Evolutionary conservation across 1,140 invertebrate species (phyloP), one percentile per base, ranked within the genome.

Genomic region (Drosophila truncata): DNA sequence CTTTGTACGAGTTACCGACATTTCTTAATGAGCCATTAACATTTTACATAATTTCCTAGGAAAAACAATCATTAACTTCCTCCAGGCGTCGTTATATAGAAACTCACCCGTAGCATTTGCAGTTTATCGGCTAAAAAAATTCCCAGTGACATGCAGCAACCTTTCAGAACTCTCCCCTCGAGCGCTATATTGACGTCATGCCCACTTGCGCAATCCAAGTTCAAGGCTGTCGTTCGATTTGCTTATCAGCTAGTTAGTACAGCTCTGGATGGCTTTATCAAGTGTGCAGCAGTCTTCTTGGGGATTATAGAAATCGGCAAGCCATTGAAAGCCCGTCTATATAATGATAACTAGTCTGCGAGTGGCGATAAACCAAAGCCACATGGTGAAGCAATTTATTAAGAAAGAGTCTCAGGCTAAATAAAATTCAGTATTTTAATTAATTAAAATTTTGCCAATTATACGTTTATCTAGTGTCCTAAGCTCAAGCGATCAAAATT

Each of bases 141-240:
- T 37, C 23, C n/a, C 23, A n/a, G 8, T 66, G 20, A 67, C 33
- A 33, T 31, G 23, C 20, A 13, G 44, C 13, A 39, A 67, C 42
- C 42, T 47, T 47, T 31, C 14, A n/a, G 23, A 35, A 14, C n/a
- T 33, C 25, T 27, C 33, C 23, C 18, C n/a, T 2, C 9, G 25
- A 18, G 46, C 14, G 20, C 9, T 37, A 42, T 27, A 39, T 47
- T 72, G 67, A 72, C 67, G 67, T 73, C 70, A 73, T 50, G 27
- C n/a, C 29, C 14, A 13, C 23, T 59, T 72, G 44, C 70, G 52
- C 44, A 73, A 29, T 41, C 23, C 66, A 73, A 73, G 70, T 72
- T 73, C 70, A 73, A 72, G 70, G 70, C 37, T 42, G 7, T 18
- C 35, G 29, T 23, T 59, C 31, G 35, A 60, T 59, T 49, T 42